phyloP scores from a whole-genome alignment of 64 coral and sea anemone species.

The Montipora cactus region DNA sequence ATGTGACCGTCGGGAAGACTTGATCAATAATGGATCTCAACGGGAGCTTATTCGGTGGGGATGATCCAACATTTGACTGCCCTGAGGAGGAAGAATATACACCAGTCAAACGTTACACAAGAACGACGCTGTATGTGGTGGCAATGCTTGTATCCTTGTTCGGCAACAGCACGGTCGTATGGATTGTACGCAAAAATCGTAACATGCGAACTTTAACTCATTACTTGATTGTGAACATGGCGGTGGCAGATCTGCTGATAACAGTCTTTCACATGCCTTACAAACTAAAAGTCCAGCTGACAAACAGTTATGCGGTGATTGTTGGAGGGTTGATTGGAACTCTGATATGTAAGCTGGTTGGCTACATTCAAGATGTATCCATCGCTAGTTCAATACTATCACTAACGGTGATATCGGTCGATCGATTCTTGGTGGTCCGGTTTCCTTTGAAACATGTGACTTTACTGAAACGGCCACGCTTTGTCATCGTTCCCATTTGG shows the following conservation, averaged over 20 bases:
- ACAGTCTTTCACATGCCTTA: slow-evolving; percentile 78
- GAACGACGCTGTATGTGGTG: no score
- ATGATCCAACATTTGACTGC: no score
- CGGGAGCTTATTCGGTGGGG: no score
- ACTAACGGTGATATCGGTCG: slow-evolving; percentile 55
- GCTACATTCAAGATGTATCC: slow-evolving; percentile 74
- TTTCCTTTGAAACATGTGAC: slow-evolving; percentile 73
- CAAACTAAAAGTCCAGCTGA: slow-evolving; percentile 57
- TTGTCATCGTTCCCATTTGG: slow-evolving; percentile 40
- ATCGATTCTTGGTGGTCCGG: slow-evolving; percentile 61
- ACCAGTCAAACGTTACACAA: no score
- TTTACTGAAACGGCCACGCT: slow-evolving; percentile 34
- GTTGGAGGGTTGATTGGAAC: background rate
- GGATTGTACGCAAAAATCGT: slow-evolving; percentile 63
- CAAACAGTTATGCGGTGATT: background rate
- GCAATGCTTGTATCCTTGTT: slow-evolving; percentile 46
- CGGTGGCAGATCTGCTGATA: slow-evolving; percentile 69
- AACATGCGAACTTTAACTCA: slow-evolving; percentile 74
- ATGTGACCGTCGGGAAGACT: no score
- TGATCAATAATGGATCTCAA: no score
- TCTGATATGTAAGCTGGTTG: slow-evolving; percentile 70
- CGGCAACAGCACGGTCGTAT: slow-evolving; percentile 60
- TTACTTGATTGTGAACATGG: slow-evolving; percentile 85
- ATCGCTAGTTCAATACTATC: slow-evolving; percentile 62
- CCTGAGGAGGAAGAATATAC: no score